phyloP scores from a whole-genome alignment of 1,140 invertebrate species.

The Drosophila miranda region DNA sequence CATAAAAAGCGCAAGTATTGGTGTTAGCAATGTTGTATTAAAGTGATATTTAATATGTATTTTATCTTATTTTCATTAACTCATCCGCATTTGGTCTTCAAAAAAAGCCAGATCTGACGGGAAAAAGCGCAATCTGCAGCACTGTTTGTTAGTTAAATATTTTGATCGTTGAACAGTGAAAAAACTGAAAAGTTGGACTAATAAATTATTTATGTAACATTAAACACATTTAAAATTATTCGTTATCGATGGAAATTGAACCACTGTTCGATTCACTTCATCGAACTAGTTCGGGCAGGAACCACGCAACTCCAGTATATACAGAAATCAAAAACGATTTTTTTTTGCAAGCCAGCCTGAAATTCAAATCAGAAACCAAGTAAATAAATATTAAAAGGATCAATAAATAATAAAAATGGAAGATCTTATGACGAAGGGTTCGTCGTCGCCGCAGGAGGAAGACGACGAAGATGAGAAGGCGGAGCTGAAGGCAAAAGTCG shows the following conservation, averaged over 20 bases:
- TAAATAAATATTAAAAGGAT: conserved; percentile 30
- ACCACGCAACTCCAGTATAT: conserved; percentile 61
- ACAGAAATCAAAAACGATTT: conserved; percentile 78
- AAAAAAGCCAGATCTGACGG: no score
- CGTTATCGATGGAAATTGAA: background rate
- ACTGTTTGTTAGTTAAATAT: no score
- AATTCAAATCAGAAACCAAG: conserved; percentile 50
- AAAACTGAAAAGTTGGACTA: no score
- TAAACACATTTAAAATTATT: no score
- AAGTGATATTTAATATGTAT: no score
- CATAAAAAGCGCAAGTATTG: no score
- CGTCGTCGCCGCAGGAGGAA: conserved; percentile 61
- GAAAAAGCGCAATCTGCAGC: no score
- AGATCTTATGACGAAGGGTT: conserved; percentile 64
- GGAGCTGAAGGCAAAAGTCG: conserved; percentile 66
- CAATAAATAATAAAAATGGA: conserved; percentile 65
- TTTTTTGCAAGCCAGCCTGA: conserved; percentile 57
- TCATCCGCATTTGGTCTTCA: no score
- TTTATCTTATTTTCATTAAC: no score
- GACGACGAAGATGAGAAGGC: conserved; percentile 70
- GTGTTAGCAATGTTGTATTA: no score
- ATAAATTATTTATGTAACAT: no score
- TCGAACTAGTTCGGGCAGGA: background rate
- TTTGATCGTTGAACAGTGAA: no score
- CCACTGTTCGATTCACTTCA: background rate